Conservation (phyloP, 2,888 invertebrate species). For the Digitonthophagus gazella region DNA sequence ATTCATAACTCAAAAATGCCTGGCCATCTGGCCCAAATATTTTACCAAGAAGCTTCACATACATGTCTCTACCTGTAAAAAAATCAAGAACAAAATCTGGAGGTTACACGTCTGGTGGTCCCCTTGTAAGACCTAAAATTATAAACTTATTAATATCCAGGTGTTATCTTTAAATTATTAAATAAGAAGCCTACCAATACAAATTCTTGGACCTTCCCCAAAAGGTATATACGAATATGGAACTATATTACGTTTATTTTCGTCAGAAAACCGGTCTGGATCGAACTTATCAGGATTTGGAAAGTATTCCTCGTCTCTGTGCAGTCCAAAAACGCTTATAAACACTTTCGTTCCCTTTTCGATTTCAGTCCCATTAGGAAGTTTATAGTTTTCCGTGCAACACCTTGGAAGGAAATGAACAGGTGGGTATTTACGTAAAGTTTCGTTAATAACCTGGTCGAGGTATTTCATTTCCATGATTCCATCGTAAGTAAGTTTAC, state of each 20-base stretch:
- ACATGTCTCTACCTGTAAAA: too few relatives aligned
- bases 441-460: constrained; percentile 47
- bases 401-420: constrained; percentile 11
- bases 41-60: too few relatives aligned
- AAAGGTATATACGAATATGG: too few relatives aligned
- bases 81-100: too few relatives aligned
- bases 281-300: constrained; percentile 21
- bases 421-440: constrained; percentile 21
- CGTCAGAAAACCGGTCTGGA: constrained; percentile 21
- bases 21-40: too few relatives aligned
- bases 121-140: too few relatives aligned
- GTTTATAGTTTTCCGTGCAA: constrained; percentile 19
- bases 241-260: constrained; percentile 13
- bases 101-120: too few relatives aligned
- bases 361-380: constrained; percentile 1
- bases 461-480: constrained; percentile 51
- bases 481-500: constrained; percentile 50
- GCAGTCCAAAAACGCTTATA: constrained; percentile 18
- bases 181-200: constrained; percentile 10
- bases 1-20: too few relatives aligned
- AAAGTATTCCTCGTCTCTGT: constrained; percentile 20
- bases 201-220: too few relatives aligned
- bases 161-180: neutral
- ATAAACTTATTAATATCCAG: neutral
- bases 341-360: constrained; percentile 16